Percentiles rank a stretch among this genome's conserved stretches.
Conservation (phyloP, 1,140 invertebrate species). For the Drosophila willistoni region DNA sequence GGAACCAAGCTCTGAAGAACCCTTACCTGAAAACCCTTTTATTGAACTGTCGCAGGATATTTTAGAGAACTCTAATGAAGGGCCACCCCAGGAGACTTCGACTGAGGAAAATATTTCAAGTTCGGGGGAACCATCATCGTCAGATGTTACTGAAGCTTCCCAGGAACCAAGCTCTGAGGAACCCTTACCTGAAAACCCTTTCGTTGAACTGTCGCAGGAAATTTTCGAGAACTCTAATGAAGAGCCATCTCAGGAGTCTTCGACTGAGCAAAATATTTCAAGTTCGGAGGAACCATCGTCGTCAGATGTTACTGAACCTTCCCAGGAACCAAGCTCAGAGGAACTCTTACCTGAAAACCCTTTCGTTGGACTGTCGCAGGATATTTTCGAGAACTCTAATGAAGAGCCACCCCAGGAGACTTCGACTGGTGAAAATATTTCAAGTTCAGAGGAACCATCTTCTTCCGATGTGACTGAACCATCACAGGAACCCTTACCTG, state of each 20-base stretch:
- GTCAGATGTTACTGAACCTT: background rate
- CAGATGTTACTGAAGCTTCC: background rate
- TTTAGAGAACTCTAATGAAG: background rate
- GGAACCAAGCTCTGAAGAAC: slow-evolving; percentile 6
- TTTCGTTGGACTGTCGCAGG: background rate
- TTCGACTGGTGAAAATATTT: background rate
- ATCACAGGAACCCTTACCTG: background rate
- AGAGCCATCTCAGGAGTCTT: background rate
- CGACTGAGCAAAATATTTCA: background rate
- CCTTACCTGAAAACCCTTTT: background rate
- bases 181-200: background rate
- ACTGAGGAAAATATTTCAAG: slow-evolving; percentile 3
- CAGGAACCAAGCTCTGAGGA: slow-evolving; percentile 9
- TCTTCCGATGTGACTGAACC: background rate
- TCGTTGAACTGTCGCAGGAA: background rate
- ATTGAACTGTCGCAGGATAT: background rate
- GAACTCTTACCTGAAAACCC: background rate
- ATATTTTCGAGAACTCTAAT: background rate
- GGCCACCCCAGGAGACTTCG: background rate
- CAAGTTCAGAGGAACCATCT: background rate
- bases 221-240: background rate
- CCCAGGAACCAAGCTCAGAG: slow-evolving; percentile 10
- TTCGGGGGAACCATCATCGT: background rate
- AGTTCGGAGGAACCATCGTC: background rate
- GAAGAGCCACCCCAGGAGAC: background rate